Percentiles rank a stretch among this genome's conserved stretches.
These are phyloP conservation scores for Sinonovacula constricta DNA, from an alignment of 1,140 invertebrate genomes.

Conservation along the genomic window DNA sequence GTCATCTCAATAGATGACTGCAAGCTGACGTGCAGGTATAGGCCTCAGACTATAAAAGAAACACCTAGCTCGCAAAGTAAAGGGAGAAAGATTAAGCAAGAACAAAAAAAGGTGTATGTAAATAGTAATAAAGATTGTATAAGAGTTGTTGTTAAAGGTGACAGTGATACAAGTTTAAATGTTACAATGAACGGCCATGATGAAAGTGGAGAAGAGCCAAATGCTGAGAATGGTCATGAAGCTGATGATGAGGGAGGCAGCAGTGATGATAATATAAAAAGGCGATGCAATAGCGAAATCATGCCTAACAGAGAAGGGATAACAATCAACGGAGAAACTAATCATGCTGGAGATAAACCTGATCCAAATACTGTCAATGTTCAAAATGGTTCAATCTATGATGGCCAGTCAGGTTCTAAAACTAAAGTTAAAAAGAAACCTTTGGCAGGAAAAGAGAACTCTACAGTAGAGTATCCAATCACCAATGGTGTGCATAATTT, in stretches of 20 bases:
- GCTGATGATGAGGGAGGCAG: constrained; percentile 1
- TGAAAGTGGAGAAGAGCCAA: not conserved
- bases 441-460: too few species aligned
- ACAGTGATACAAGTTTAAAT: too few species aligned
- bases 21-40: constrained; percentile 44
- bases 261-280: not conserved
- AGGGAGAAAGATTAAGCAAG: not conserved
- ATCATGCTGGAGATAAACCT: too few species aligned
- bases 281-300: too few species aligned
- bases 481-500: too few species aligned
- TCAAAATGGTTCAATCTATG: too few species aligned
- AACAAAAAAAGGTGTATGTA: not conserved
- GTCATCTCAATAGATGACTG: constrained; percentile 50
- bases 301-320: too few species aligned
- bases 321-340: too few species aligned
- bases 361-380: too few species aligned
- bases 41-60: constrained; percentile 43
- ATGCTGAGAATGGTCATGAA: constrained; percentile 10
- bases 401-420: too few species aligned
- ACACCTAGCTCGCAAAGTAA: not conserved
- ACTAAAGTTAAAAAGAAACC: too few species aligned
- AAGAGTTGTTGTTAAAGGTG: not conserved
- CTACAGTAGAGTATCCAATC: too few species aligned
- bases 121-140: not conserved
- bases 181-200: not conserved